Evolutionary conservation across 2,113 vertebrate species (phyloP).

Genomic region (Phrynosoma blainvillii): DNA sequence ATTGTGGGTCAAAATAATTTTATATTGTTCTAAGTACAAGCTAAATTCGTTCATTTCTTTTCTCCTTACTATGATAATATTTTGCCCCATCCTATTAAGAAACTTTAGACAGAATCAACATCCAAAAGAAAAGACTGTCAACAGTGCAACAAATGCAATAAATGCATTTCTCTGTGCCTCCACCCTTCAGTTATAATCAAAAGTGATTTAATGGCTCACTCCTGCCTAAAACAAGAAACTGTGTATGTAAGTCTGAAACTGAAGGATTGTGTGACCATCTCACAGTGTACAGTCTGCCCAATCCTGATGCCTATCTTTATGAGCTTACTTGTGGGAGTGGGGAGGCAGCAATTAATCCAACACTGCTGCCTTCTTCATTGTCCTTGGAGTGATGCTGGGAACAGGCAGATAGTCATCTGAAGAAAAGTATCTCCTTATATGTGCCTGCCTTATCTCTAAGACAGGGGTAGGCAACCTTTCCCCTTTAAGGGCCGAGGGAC

Average conservation of each 20-base stretch:
- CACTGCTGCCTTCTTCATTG: too few species aligned
- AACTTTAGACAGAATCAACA: not conserved
- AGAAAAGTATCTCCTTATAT: too few species aligned
- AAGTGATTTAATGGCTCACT: not conserved
- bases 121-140: not conserved
- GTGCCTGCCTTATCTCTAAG: too few species aligned
- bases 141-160: not conserved
- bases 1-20: constrained; percentile 38
- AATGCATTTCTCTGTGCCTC: not conserved
- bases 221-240: not conserved
- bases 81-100: not conserved
- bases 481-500: too few species aligned
- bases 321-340: not conserved
- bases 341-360: too few species aligned
- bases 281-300: too few species aligned
- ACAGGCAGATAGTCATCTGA: too few species aligned
- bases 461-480: too few species aligned
- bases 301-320: not conserved
- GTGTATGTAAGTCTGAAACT: not conserved
- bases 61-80: not conserved
- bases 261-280: not conserved
- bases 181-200: not conserved
- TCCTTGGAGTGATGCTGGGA: too few species aligned
- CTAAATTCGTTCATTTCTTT: not conserved
- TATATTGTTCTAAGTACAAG: not conserved